Conservation (phyloP, 1,140 invertebrate genomes). For the Drosophila ohnishii region DNA sequence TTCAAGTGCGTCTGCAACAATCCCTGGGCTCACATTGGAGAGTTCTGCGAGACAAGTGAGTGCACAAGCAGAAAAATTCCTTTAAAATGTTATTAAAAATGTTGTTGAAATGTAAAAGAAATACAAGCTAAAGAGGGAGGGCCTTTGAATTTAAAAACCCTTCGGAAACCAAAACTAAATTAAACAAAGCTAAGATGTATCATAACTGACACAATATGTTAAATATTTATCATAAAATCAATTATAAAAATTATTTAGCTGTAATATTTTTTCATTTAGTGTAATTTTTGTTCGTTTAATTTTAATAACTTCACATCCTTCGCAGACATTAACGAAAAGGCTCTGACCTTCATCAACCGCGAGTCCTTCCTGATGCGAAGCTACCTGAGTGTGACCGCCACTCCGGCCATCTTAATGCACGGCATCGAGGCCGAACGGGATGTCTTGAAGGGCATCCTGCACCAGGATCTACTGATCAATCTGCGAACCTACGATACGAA, state of each 20-base stretch:
- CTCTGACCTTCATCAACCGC: constrained; percentile 92
- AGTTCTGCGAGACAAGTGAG: no score
- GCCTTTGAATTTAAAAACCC: no score
- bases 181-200: no score
- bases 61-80: neutral
- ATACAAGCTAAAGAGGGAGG: fast-evolving
- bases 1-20: constrained; percentile 96
- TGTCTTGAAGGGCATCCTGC: constrained; percentile 89
- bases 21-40: constrained; percentile 14
- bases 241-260: no score
- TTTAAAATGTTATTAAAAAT: neutral
- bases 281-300: neutral
- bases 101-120: neutral
- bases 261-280: neutral
- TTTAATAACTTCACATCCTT: neutral
- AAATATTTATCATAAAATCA: neutral
- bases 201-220: neutral
- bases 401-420: constrained; percentile 81
- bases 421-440: constrained; percentile 86
- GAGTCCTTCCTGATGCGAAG: constrained; percentile 91
- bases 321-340: constrained; percentile 94
- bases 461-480: constrained; percentile 92
- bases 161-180: neutral
- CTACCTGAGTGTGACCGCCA: constrained; percentile 85
- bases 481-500: constrained; percentile 92